These are phyloP conservation scores for Pteronotus mesoamericanus DNA, from an alignment of 2,797 vertebrate genomes.

Conservation along the genomic window DNA sequence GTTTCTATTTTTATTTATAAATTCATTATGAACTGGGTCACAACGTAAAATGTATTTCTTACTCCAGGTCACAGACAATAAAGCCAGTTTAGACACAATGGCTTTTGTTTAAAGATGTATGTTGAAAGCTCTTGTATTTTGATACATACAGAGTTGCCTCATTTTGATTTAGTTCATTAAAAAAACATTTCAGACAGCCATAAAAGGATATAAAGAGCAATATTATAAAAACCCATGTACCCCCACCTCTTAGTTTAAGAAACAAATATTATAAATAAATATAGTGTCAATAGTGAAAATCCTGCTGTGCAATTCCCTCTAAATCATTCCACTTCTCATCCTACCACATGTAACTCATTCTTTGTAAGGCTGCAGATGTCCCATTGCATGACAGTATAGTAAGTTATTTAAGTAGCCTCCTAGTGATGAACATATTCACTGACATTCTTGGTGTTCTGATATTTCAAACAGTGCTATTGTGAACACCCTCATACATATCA, in stretches of 20 bases:
- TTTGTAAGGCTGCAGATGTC: neutral
- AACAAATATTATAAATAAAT: neutral
- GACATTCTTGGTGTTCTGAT: neutral
- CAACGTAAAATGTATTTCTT: slow-evolving; percentile 21
- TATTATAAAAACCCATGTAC: neutral
- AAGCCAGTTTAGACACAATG: neutral
- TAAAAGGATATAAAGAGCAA: neutral
- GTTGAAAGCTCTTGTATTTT: neutral
- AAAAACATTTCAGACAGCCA: neutral
- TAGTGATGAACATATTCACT: neutral
- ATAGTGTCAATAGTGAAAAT: neutral
- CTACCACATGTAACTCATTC: neutral
- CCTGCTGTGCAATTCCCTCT: neutral
- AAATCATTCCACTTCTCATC: neutral
- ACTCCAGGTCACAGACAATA: neutral
- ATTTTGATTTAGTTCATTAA: neutral
- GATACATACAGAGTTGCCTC: neutral
- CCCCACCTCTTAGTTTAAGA: neutral
- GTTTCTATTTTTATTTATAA: neutral
- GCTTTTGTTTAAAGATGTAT: slow-evolving; percentile 28
- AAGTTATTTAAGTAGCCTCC: neutral
- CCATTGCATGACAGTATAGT: neutral
- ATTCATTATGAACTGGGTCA: neutral
- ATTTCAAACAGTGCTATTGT: neutral
- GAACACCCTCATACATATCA: neutral